These are phyloP conservation scores for Horisme vitalbata DNA, from an alignment of 2,888 invertebrate species.

Conservation along the genomic window DNA sequence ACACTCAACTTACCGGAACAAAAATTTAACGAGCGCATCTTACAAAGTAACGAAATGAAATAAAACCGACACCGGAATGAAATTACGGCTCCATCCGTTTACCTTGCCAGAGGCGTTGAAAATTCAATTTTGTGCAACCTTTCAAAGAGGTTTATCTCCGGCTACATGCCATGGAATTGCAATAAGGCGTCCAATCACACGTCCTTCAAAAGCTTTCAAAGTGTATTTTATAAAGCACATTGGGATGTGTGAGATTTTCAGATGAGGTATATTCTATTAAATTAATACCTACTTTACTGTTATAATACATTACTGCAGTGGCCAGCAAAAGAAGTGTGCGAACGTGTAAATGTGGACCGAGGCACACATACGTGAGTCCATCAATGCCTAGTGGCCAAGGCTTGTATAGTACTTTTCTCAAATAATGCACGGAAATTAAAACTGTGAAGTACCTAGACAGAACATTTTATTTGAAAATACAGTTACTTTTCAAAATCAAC, in stretches of 20 bases:
- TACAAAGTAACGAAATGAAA: constrained; percentile 19
- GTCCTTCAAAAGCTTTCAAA: constrained; percentile 56
- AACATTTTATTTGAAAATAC: no score
- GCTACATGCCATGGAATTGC: constrained; percentile 55
- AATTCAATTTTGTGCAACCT: constrained; percentile 48
- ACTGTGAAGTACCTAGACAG: no score
- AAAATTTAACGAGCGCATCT: constrained; percentile 12
- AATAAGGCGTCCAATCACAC: constrained; percentile 72
- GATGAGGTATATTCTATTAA: constrained; percentile 13
- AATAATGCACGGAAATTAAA: no score
- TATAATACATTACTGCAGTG: no score
- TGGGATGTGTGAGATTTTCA: constrained; percentile 7
- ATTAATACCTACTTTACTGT: no score
- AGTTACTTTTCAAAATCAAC: no score
- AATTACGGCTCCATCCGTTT: constrained; percentile 26
- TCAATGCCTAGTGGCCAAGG: no score
- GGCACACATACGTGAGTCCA: no score
- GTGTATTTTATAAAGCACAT: constrained; percentile 52
- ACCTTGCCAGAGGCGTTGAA: constrained; percentile 22
- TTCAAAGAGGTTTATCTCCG: constrained; percentile 43
- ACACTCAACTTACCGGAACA: neutral
- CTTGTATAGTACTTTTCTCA: no score
- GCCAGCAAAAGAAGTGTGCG: no score
- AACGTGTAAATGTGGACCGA: no score
- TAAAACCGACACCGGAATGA: constrained; percentile 24